Base-by-base conservation (phyloP, 2,113 vertebrate species). In the Laterallus jamaicensis region DNA sequence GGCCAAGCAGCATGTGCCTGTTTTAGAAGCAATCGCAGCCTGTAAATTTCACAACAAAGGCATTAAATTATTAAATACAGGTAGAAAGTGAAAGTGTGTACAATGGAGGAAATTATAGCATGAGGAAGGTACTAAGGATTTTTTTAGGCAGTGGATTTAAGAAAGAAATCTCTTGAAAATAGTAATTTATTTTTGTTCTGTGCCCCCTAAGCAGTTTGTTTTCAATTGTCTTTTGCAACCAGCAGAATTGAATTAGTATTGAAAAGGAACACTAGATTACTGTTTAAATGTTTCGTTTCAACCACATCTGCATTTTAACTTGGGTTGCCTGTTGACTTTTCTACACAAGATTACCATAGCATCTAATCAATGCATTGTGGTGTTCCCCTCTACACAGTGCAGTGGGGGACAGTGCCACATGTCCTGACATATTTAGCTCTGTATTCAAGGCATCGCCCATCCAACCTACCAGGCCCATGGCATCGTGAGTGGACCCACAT, bases 361-460 rank as follows among this genome's bases (percentile, higher is more conserved):
- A 14, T 16, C 15, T 54, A 68, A 42, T 28, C 58, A 47, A 42
- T 1, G 0, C 10, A 4, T 10, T 42, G n/a, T 17, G 25, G 24
- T 29, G 32, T 7, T 64, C 26, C 14, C 24, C 59, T 37, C 17
- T 9, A 10, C 0, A 1, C 40, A 5, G 15, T 5, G 14, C 0
- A 1, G 39, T 5, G 15, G 59, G 44, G 20, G 28, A 39, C 32
- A 29, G 28, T 10, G 31, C 7, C 1, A 0, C 0, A 0, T 31
- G 47, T 11, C 8, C 29, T 62, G 54, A 54, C 1, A 35, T 7
- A 29, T 6, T 44, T 32, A 47, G 6, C 12, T 68, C 64, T 58
- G 15, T 9, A 6, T 71, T 35, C 35, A 15, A 63, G 14, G 32
- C 28, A 29, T 19, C 60, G 44, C 14, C 19, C 64, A 39, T 7